Evolutionary conservation across 2,113 vertebrate species (phyloP).

Genomic region (Eretmochelys imbricata): DNA sequence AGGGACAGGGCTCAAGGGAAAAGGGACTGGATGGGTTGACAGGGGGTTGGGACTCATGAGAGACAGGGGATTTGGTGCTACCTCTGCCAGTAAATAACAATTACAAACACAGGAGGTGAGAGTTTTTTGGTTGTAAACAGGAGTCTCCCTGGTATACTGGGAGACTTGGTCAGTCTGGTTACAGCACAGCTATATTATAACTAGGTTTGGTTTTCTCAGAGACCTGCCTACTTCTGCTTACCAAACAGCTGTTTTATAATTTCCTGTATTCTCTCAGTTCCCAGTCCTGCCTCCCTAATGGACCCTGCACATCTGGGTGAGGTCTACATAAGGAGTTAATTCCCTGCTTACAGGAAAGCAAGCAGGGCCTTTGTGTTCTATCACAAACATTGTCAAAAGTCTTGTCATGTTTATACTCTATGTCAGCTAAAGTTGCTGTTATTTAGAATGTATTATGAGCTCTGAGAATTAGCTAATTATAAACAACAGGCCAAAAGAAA

Average conservation of each 20-base stretch:
- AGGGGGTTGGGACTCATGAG: too few species aligned
- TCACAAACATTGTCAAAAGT: neutral
- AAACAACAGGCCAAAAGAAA: neutral
- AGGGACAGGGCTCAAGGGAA: too few species aligned
- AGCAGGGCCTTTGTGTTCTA: neutral
- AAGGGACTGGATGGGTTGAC: too few species aligned
- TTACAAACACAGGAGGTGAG: too few species aligned
- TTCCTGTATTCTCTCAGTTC: neutral
- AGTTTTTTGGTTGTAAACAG: too few species aligned
- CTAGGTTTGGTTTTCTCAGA: neutral
- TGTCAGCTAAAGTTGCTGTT: neutral
- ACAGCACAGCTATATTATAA: neutral
- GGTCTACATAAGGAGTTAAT: neutral
- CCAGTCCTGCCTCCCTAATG: neutral
- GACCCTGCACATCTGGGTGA: neutral
- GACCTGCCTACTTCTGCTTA: neutral
- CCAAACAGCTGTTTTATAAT: neutral
- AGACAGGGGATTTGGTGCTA: too few species aligned
- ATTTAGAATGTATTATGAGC: neutral
- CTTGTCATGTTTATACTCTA: neutral
- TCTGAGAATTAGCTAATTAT: neutral
- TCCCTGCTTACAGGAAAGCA: neutral
- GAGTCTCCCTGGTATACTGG: too few species aligned
- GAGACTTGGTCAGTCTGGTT: too few species aligned
- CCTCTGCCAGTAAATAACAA: too few species aligned